Percentiles rank a stretch among this genome's conserved stretches.
phyloP scores from a whole-genome alignment of 2,113 vertebrate genomes.

The Benitochromis conjunctus region DNA sequence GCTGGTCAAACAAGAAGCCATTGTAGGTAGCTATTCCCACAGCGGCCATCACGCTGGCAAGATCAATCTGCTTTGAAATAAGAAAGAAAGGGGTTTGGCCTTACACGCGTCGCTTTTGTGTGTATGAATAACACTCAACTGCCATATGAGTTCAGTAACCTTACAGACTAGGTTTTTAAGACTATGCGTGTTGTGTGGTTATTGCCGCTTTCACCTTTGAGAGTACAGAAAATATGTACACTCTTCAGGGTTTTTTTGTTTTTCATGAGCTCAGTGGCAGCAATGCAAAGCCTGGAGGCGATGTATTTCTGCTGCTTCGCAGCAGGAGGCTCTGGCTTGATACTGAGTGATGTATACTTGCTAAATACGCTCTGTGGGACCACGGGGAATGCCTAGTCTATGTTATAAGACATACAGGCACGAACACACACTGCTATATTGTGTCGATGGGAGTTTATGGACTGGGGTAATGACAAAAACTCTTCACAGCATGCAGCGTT shows the following conservation, averaged over 20 bases:
- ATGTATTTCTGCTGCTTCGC: neutral
- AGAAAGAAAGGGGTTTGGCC: neutral
- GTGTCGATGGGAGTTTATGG: constrained; percentile 45
- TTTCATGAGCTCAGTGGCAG: neutral
- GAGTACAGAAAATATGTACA: neutral
- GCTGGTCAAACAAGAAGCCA: constrained; percentile 31
- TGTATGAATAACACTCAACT: neutral
- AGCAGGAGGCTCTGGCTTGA: neutral
- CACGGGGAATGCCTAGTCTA: neutral
- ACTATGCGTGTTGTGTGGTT: neutral
- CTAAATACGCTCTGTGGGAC: constrained; percentile 29
- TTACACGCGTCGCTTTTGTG: neutral
- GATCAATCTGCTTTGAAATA: constrained; percentile 10
- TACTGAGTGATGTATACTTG: neutral
- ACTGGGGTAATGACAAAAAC: constrained; percentile 42
- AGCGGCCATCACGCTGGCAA: neutral
- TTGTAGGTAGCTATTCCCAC: constrained; percentile 40
- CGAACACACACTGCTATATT: neutral
- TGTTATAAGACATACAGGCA: constrained; percentile 10
- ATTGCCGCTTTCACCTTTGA: neutral
- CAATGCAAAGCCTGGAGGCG: neutral
- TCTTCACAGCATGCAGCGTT: neutral
- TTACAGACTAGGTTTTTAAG: neutral
- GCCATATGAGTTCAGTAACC: neutral
- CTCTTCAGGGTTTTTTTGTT: neutral